A percentile compares a stretch with the other conserved stretches of the same genome.
These are phyloP conservation scores for Stenichneumon culpator DNA, from an alignment of 2,888 invertebrate species.

Conservation along the genomic window DNA sequence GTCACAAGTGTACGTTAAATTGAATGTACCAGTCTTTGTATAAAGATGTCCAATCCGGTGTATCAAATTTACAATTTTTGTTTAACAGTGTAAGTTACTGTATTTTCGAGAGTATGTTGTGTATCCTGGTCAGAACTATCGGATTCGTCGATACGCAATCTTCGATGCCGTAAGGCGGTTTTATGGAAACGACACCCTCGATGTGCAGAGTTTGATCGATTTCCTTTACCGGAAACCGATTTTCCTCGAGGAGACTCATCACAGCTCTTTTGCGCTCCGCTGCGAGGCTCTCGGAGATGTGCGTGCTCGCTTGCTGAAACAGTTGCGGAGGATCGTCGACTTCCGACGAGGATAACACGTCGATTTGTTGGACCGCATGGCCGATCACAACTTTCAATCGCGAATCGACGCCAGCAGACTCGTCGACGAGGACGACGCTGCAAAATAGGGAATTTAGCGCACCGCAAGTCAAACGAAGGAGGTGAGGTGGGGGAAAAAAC, in stretches of 20 bases:
- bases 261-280: conserved; percentile 75
- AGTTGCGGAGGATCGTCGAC: conserved; percentile 75
- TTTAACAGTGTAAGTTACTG: conserved; percentile 16
- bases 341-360: conserved; percentile 71
- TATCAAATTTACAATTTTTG: too few species aligned
- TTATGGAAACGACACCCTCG: conserved; percentile 78
- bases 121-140: conserved; percentile 80
- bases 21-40: too few species aligned
- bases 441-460: conserved; percentile 41
- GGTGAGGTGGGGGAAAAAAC: conserved; percentile 60
- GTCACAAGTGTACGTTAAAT: too few species aligned
- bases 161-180: conserved; percentile 80
- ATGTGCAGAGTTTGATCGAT: conserved; percentile 77
- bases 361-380: conserved; percentile 77
- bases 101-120: conserved; percentile 72
- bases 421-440: conserved; percentile 80
- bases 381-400: conserved; percentile 79
- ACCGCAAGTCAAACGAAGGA: neutral
- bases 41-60: too few species aligned
- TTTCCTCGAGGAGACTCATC: conserved; percentile 76
- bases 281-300: neutral
- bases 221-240: conserved; percentile 80
- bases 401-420: conserved; percentile 68
- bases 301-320: conserved; percentile 68
- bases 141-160: conserved; percentile 80